A percentile compares a stretch with the other conserved stretches of the same genome.
Evolutionary conservation across 2,113 vertebrate genomes (phyloP).

Genomic region (Otolemur garnettii): DNA sequence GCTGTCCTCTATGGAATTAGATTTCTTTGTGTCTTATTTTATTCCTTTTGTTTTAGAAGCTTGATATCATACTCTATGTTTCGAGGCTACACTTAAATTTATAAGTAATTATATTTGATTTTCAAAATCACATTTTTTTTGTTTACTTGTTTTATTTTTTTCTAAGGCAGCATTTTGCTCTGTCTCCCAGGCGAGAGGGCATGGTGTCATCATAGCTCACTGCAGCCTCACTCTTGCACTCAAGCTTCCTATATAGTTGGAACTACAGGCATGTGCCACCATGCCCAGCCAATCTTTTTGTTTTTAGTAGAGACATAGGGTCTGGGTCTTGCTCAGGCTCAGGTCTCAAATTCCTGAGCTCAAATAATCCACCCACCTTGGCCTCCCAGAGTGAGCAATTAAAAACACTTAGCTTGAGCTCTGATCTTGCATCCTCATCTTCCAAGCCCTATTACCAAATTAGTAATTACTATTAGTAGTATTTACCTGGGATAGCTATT

Average conservation of each 20-base stretch:
- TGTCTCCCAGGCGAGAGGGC: too few relatives aligned
- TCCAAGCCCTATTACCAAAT: neutral
- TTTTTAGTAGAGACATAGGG: too few relatives aligned
- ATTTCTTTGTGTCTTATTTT: neutral
- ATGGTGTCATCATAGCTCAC: too few relatives aligned
- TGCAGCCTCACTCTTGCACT: too few relatives aligned
- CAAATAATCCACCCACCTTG: too few relatives aligned
- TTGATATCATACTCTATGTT: neutral
- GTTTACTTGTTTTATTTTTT: too few relatives aligned
- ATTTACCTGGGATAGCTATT: neutral
- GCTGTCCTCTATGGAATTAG: neutral
- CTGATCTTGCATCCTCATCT: neutral
- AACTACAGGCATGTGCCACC: too few relatives aligned
- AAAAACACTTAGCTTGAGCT: conserved; percentile 1
- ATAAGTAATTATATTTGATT: neutral
- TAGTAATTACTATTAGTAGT: neutral
- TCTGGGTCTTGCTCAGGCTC: too few relatives aligned
- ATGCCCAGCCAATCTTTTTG: too few relatives aligned
- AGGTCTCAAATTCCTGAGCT: too few relatives aligned
- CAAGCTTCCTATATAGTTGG: too few relatives aligned
- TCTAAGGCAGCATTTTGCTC: too few relatives aligned
- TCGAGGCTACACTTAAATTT: neutral
- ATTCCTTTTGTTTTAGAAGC: conserved; percentile 9
- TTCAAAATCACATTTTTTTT: neutral
- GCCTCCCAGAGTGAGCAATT: neutral